Evolutionary conservation across 2,888 invertebrate species (phyloP), one percentile per base, ranked within the genome.

Genomic region (Xanthorhoe designata): DNA sequence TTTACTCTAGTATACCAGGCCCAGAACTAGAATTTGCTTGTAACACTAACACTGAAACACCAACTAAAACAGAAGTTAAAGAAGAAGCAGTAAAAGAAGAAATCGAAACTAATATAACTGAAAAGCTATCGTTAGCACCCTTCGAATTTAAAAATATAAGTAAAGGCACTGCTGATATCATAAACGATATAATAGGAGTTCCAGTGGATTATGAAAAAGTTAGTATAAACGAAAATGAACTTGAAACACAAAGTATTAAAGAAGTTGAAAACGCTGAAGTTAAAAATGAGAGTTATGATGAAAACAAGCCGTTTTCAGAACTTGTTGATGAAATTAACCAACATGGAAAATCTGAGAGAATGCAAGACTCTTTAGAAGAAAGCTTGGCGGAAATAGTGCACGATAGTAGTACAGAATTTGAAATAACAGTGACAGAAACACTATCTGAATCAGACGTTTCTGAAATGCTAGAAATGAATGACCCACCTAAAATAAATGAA

Each of bases 1-100:
- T 92, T 0, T 94, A 91, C 72, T 94, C 94, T 2, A 92, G 85
- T 71, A 87, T 93, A 52, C 84, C 94, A 9, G 94, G 94, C 0
- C 94, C 94, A 1, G 94, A 94, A 70, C 73, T 94, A 45, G 93
- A 94, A 73, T 93, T 94, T 69, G 92, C 92, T 24, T 94, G 94
- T 70, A 75, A 84, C n/a, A 81, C 80, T 10, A 84, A 82, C 57
- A 73, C 79, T 52, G 71, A 79, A 10, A 77, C 80, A 66, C 71
- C 47, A 18, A 42, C 29, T 3, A 54, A 58, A 35, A 54, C 15
- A n/a, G 49, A 59, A 19, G 55, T 52, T 4, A 19, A 45, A 15
- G 24, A 53, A 54, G 49, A 68, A 42, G 2, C 49, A 13, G n/a
- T 42, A 1, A 58, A 51, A 59, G 24, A 32, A 5, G 50, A 52